These are phyloP conservation scores for Rhopalosiphum nymphaeae DNA, from an alignment of 2,888 invertebrate species.

Conservation along the genomic window DNA sequence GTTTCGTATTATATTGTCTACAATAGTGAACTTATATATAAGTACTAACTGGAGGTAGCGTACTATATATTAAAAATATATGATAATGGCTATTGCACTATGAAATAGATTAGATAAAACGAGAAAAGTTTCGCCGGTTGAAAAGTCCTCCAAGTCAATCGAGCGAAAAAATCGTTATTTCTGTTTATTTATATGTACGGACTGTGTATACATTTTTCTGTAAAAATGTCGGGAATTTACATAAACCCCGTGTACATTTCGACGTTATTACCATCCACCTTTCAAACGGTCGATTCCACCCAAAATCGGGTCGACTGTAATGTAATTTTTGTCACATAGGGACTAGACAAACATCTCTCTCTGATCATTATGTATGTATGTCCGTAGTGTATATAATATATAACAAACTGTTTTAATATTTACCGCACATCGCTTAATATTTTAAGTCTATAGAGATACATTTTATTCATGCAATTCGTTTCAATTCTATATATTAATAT, in stretches of 20 bases:
- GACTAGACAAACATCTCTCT: neutral
- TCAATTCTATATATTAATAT: neutral
- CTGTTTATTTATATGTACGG: neutral
- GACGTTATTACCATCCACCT: conserved; percentile 3
- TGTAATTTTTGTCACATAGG: neutral
- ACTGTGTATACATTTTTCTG: neutral
- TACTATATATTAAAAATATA: neutral
- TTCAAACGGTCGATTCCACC: neutral
- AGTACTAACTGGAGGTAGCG: neutral
- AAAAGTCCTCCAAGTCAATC: neutral
- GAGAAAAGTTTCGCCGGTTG: neutral
- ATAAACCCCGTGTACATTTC: conserved; percentile 12
- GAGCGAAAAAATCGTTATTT: conserved; percentile 31
- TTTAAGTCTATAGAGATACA: neutral
- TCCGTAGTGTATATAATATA: neutral
- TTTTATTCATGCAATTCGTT: neutral
- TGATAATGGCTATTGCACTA: neutral
- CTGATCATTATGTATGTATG: neutral
- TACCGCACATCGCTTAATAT: neutral
- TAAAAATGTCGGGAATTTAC: conserved; percentile 16
- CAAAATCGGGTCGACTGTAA: neutral
- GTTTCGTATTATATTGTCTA: neutral
- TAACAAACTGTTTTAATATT: neutral
- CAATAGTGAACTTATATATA: neutral
- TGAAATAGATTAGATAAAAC: conserved; percentile 6